Conservation (phyloP, 2,888 invertebrate species). For the Leptura quadrifasciata region DNA sequence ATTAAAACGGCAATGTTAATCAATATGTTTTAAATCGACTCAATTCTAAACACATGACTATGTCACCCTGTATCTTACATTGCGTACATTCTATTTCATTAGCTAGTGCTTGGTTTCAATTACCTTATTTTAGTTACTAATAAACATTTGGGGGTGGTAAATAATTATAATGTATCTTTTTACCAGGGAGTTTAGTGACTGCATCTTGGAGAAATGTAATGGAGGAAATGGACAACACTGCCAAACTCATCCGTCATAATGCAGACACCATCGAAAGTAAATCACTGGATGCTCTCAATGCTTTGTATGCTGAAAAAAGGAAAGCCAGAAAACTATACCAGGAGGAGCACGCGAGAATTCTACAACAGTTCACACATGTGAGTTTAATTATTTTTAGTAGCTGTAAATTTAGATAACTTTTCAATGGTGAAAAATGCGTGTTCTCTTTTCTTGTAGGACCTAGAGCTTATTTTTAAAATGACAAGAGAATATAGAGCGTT, state of each 20-base stretch:
- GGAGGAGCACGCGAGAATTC: conserved; percentile 91
- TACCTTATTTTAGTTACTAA: not conserved
- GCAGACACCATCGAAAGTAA: conserved; percentile 90
- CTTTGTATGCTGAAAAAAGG: conserved; percentile 90
- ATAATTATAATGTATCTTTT: not conserved
- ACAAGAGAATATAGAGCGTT: not conserved
- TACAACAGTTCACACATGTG: conserved; percentile 87
- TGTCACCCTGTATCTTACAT: no score
- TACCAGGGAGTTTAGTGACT: conserved; percentile 79
- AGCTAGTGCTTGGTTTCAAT: not conserved
- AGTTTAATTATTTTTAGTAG: conserved; percentile 67
- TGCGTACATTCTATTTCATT: no score
- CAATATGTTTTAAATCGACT: no score
- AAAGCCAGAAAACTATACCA: conserved; percentile 90
- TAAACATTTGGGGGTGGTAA: not conserved
- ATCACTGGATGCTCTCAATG: conserved; percentile 87
- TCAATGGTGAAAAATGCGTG: conserved; percentile 39
- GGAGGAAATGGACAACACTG: conserved; percentile 91
- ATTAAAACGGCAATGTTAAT: no score
- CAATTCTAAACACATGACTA: no score
- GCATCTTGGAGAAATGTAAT: conserved; percentile 90
- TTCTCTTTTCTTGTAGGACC: conserved; percentile 29
- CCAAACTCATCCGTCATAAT: conserved; percentile 87
- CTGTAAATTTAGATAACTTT: conserved; percentile 42
- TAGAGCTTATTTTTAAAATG: not conserved